A percentile compares a stretch with the other conserved stretches of the same genome.
These are phyloP conservation scores for Pterocles orientalis DNA, from an alignment of 2,113 vertebrate genomes.

Conservation along the genomic window DNA sequence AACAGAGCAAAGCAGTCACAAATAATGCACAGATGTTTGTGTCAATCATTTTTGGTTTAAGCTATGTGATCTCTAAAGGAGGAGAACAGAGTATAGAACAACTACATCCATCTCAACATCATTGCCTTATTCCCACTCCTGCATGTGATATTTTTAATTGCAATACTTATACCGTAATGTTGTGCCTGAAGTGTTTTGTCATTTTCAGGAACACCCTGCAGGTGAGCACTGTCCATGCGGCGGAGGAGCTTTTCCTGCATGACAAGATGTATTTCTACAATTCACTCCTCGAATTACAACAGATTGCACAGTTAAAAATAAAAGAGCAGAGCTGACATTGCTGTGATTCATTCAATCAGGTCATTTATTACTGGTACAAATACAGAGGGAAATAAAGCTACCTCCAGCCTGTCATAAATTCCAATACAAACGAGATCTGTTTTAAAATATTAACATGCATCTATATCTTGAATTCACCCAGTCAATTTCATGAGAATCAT, in stretches of 20 bases:
- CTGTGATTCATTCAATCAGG: background rate
- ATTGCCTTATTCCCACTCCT: background rate
- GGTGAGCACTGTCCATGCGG: background rate
- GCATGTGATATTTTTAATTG: background rate
- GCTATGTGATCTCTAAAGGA: background rate
- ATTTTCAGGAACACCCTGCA: background rate
- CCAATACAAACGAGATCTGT: background rate
- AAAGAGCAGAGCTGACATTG: background rate
- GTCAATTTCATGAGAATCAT: background rate
- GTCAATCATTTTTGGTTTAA: background rate
- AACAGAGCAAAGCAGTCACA: background rate
- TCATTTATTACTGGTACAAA: background rate
- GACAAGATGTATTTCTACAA: background rate
- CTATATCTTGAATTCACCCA: background rate
- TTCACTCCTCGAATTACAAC: background rate
- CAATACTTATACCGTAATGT: background rate
- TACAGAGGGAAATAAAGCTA: background rate
- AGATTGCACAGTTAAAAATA: conserved; percentile 12
- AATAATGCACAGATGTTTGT: background rate
- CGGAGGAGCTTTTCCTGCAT: background rate
- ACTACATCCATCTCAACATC: background rate
- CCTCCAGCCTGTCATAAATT: background rate
- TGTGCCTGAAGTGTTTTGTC: background rate
- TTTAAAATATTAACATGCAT: background rate
- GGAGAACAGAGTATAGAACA: background rate